Conservation (phyloP, 2,113 vertebrate species). For the Myxocyprinus asiaticus region DNA sequence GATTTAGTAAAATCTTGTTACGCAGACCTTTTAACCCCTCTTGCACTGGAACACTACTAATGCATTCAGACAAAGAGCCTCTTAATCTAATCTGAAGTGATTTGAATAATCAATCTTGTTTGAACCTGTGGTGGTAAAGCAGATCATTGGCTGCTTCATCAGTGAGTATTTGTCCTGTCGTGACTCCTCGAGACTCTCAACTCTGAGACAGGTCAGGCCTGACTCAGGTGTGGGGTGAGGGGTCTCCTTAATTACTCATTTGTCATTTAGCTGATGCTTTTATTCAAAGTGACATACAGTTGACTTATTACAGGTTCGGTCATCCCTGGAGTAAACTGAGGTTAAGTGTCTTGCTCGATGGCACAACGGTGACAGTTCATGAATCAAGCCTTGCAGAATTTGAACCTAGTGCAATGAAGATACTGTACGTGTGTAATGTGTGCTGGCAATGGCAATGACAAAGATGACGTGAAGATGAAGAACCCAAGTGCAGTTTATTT, state of each 20-base stretch:
- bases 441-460: too few relatives aligned
- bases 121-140: constrained; percentile 9
- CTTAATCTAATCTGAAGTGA: constrained; percentile 46
- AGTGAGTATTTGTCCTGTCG: not conserved
- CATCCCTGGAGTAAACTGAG: not conserved
- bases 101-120: constrained; percentile 49
- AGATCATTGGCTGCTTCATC: constrained; percentile 6
- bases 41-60: constrained; percentile 2
- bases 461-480: too few relatives aligned
- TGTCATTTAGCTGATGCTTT: not conserved
- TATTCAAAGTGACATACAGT: constrained; percentile 20
- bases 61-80: constrained; percentile 25
- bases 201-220: constrained; percentile 30
- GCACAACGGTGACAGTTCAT: not conserved
- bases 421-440: too few relatives aligned
- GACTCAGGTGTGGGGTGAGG: constrained; percentile 20
- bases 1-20: constrained; percentile 37
- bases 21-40: constrained; percentile 28
- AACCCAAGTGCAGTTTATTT: too few relatives aligned
- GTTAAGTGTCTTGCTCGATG: constrained; percentile 15
- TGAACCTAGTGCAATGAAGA: not conserved
- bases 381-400: not conserved
- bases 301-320: not conserved
- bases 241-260: constrained; percentile 1
- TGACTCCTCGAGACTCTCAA: constrained; percentile 22